Base-by-base conservation (phyloP, 1,140 invertebrate species). In the Hycleus cichorii region DNA sequence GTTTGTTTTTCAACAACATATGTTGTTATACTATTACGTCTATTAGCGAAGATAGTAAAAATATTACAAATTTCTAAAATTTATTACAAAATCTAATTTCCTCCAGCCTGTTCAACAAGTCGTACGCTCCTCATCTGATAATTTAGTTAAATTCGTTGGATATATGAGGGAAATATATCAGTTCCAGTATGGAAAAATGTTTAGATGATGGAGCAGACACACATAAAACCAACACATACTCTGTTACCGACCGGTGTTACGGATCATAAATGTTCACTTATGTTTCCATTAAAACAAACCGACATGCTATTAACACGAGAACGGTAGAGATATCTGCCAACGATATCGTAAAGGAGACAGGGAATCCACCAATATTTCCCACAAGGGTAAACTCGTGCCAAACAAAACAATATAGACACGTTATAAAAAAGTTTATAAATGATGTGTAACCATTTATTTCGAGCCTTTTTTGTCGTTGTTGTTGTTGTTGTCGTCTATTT, bases 201-300 rank as follows among this genome's bases (percentile, higher is more conserved):
- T 18, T 18, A 18, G 18, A 18, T 18, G 18, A 18, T 18, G 18
- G 49, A 40, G 62, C 64, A 60, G 49, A 47, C 63, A 39, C 55
- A 40, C 51, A 57, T 52, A 11, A 4, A 42, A 47, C 57, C 45
- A 42, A 52, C 32, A 60, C 12, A 12, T 12, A 12, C 18, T 18
- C 18, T 18, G 18, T 18, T 18, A 18, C 18, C 18, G 62, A 72
- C 72, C 72, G 72, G 71, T 70, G 72, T 72, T 64, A 68, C 70
- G 72, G 56, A 60, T 62, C 69, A 73, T 73, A 73, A 73, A 71
- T 69, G 62, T 71, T 72, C 65, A 71, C 72, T 71, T 73, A 73
- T 72, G 72, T 72, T 73, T 73, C 71, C 70, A 72, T 73, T 73
- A 73, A 71, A 66, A 68, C 57, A 50, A 18, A 68, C 64, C 65